Base-by-base conservation (phyloP, 2,797 vertebrate species). In the Spinus pinus region DNA sequence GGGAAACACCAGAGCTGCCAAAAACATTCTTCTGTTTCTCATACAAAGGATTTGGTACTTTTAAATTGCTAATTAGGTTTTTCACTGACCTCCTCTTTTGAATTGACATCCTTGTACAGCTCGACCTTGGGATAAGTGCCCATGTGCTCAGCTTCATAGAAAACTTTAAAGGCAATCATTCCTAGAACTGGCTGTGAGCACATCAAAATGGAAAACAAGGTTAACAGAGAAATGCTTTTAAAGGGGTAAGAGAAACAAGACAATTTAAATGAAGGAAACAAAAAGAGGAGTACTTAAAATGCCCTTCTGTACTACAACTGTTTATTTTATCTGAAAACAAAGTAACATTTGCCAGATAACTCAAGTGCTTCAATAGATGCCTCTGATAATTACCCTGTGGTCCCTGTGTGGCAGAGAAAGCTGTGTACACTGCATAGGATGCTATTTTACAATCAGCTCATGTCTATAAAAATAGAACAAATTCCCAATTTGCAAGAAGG, bases 381-480 rank as follows among this genome's bases (percentile, higher is more conserved):
- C 56, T 79, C 70, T 80, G 31, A 66, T 82, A 79, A 92, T 66
- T 65, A 56, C 42, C 66, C 69, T 31, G 50, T 31, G 7, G 75
- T 84, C 62, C 72, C 79, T 5, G 17, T 3, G 22, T 44, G 62
- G 83, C 83, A 82, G 23, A 70, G 65, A 75, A 71, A 81, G 60
- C 81, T 79, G 47, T 25, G n/a, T 33, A 81, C 35, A 33, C 72
- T 74, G 81, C 57, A 39, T 22, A 96, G 42, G 20, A 24, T 22
- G 58, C 39, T 58, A 75, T 51, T 91, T 72, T 86, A n/a, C 58
- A 88, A n/a, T 51, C 70, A 94, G 33, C 58, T 91, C 23, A 8
- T 86, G 89, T 77, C 72, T 90, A 47, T 46, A 84, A 95, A 92
- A 88, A 88, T 19, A 86, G 77, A 92, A 84, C 42, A 69, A 75